Conservation (phyloP, 2,113 vertebrate species). For the Pomatostomus ruficeps region DNA sequence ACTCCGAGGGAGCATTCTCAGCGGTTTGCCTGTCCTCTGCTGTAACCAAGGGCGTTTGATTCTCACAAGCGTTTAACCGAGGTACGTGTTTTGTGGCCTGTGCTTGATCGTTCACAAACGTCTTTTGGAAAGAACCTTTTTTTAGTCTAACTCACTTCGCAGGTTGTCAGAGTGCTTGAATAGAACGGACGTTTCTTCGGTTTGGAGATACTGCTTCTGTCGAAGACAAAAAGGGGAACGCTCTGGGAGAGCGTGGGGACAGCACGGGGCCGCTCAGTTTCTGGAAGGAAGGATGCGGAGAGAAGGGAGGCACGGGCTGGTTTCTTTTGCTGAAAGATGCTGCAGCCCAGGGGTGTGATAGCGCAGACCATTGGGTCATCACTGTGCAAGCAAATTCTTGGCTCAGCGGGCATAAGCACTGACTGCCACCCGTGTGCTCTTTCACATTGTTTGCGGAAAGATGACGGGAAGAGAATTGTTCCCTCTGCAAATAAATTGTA, state of each 20-base stretch:
- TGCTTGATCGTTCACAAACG: not conserved
- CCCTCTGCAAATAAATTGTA: constrained; percentile 12
- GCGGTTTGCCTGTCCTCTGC: not conserved
- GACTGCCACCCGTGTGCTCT: not conserved
- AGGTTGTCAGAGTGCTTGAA: not conserved
- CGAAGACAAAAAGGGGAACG: not conserved
- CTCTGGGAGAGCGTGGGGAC: not conserved
- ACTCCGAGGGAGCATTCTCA: not conserved
- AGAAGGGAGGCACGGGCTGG: not conserved
- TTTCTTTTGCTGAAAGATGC: not conserved
- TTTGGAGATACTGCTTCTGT: not conserved
- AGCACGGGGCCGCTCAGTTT: not conserved
- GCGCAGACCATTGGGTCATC: not conserved
- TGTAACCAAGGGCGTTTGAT: not conserved
- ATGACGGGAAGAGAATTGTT: not conserved
- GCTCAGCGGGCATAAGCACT: not conserved
- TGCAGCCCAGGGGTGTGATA: not conserved
- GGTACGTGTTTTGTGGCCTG: not conserved
- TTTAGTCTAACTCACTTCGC: not conserved
- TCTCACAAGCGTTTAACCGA: not conserved
- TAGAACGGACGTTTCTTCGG: not conserved
- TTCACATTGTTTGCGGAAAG: not conserved
- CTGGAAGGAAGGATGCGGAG: not conserved
- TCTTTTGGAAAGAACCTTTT: not conserved
- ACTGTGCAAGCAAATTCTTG: not conserved